Evolutionary conservation across 2,888 invertebrate species (phyloP), one percentile per base, ranked within the genome.

Genomic region (Scrobipalpa costella): DNA sequence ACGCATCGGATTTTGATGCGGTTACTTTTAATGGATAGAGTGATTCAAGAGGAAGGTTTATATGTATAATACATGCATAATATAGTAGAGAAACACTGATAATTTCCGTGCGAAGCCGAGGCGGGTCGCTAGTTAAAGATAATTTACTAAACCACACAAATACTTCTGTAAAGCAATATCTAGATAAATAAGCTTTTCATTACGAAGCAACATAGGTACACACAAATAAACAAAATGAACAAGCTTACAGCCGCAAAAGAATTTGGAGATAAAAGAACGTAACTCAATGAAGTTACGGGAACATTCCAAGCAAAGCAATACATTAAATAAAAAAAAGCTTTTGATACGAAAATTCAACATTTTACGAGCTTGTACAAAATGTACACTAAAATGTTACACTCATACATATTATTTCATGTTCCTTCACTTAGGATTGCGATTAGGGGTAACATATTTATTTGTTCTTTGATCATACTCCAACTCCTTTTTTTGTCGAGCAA

Each of bases 221-320:
- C 34, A 57, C 1, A 64, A 64, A 66, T 65, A 68, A 66, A 67
- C 66, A n/a, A 64, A 58, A 52, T 61, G 66, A 64, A 65, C 68
- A 69, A 67, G 68, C 71, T 64, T 67, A 69, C 71, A 65, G 58
- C 68, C 71, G 68, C 69, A 68, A 64, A 68, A 65, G 67, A 68
- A 68, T 67, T 69, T 65, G 55, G 64, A 71, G 74, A 73, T 75
- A 74, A 70, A 68, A 62, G 66, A 61, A 67, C 27, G 71, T 73
- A 76, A 75, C 72, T 73, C 72, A 73, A 74, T 75, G 72, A 75
- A 67, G 67, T 67, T 66, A 69, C 70, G 66, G 62, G 72, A 69
- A 70, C 65, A 70, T 67, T 69, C 67, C 67, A 49, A 62, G 55
- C 66, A 66, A 68, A 66, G 69, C 44, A 13, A 57, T 57, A 21